Base-by-base conservation (phyloP, 2,888 invertebrate species). In the Cryptocephalus moraei region DNA sequence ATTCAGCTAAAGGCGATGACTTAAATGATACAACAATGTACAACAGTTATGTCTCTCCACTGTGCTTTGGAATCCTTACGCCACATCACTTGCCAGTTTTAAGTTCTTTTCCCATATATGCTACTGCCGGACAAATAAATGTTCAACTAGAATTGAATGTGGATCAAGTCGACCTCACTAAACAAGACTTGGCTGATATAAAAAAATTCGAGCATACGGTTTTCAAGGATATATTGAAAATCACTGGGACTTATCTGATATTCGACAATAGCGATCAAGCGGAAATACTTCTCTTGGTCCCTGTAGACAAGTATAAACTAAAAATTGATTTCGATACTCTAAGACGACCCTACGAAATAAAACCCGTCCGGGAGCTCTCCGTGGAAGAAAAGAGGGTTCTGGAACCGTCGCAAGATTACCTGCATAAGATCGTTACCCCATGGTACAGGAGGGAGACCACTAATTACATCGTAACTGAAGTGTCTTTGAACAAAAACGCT, bases 341-440 rank as follows among this genome's bases (percentile, higher is more conserved):
- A 41, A 56, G 60, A 1, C 61, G 67, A 0, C 70, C 81, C 54
- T 71, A 70, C 32, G 59, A 47, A 11, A 49, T 68, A 1, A 63
- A 82, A 32, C 67, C 68, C 8, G 67, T 70, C 2, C 58, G 73
- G 0, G 62, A 67, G 12, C 74, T 76, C 0, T 65, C 73, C 0
- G 62, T 70, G 39, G 70, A 73, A 47, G 78, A 81, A 55, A 73
- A 78, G 41, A 62, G 65, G 31, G 62, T 67, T 0, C 65, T 81
- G 42, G 51, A 63, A 0, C 81, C 87, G 9, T 72, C 72, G 0
- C 67, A 73, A 9, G 76, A 81, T 34, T 91, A 85, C 65, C 72
- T 80, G 32, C 75, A 85, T 56, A 78, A 80, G 39, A 81, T 97
- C 0, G 86, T 97, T 1, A 81, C 83, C 49, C 94, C 95, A 0